Base-by-base conservation (phyloP, 2,888 invertebrate species). In the Neuroscelio doddi region DNA sequence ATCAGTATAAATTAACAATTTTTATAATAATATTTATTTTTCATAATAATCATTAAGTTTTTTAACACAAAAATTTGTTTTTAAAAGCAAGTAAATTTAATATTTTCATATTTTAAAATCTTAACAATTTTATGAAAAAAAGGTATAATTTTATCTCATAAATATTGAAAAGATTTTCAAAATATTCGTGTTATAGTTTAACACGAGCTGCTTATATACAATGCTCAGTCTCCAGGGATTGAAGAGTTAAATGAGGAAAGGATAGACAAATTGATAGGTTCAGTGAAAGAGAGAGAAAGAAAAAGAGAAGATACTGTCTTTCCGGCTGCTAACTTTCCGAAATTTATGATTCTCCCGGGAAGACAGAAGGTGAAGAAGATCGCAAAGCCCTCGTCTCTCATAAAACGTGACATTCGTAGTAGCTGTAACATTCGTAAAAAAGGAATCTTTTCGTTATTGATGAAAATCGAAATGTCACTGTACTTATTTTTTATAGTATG, bases 261-360 rank as follows among this genome's bases (percentile, higher is more conserved):
- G 42, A 51, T 34, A 21, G 21, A 36, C 27, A 45, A 50, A 58
- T 45, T 29, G 47, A 15, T 27, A 1, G 1, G n/a, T 9, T 42
- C n/a, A 1, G 24, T 9, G 51, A 51, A 24, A 45, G 47, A 44
- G 51, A 44, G 38, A 36, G 56, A 46, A 41, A 49, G 44, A 55
- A 44, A 30, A 8, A 14, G 12, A 29, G n/a, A 32, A 52, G 27
- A 49, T 59, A 51, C 24, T 29, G 55, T 41, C 30, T 64, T 59
- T 65, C 69, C 63, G 69, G 64, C 61, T 55, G 67, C 63, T 59
- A 72, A 74, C 66, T 75, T 68, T 53, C 30, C 55, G 55, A 49
- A 72, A 75, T 76, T 77, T 77, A 76, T 74, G 64, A 68, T 26
- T 57, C 76, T 74, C 74, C 36, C 49, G 77, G 71, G 75, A 63